A percentile compares a stretch with the other conserved stretches of the same genome.
These are phyloP conservation scores for Gnatocerus cornutus DNA, from an alignment of 2,888 invertebrate species.

Conservation along the genomic window DNA sequence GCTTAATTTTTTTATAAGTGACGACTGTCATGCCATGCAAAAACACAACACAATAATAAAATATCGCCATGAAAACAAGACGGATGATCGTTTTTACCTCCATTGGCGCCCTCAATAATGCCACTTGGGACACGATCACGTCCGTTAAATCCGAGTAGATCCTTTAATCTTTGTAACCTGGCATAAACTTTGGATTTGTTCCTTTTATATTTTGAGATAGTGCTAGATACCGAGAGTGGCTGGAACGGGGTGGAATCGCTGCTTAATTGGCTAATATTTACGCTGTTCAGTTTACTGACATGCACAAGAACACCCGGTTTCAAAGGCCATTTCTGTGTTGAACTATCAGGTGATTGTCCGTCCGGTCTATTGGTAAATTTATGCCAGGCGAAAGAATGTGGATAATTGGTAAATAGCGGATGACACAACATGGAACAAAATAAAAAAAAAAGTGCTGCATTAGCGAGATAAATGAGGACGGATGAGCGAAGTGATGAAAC, in stretches of 20 bases:
- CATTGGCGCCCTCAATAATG: slow-evolving; percentile 70
- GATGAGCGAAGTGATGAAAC: slow-evolving; percentile 17
- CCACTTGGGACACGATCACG: slow-evolving; percentile 70
- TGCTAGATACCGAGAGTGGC: slow-evolving; percentile 59
- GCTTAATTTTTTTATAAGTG: slow-evolving; percentile 83
- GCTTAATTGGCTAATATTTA: slow-evolving; percentile 67
- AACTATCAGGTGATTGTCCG: slow-evolving; percentile 68
- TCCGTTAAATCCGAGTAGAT: slow-evolving; percentile 64
- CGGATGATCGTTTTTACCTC: slow-evolving; percentile 70
- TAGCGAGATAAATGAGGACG: slow-evolving; percentile 53
- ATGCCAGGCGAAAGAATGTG: slow-evolving; percentile 52
- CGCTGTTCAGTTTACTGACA: slow-evolving; percentile 87
- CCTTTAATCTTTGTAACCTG: slow-evolving; percentile 66
- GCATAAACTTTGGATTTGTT: slow-evolving; percentile 67
- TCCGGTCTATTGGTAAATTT: slow-evolving; percentile 69
- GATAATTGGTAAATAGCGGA: slow-evolving; percentile 51
- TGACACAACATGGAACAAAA: slow-evolving; percentile 61
- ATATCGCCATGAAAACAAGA: slow-evolving; percentile 55
- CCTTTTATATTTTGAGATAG: slow-evolving; percentile 62
- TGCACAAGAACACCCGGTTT: slow-evolving; percentile 92
- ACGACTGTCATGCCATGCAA: slow-evolving; percentile 78
- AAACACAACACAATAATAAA: slow-evolving; percentile 54
- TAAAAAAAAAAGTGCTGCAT: slow-evolving; percentile 57
- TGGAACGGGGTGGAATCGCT: slow-evolving; percentile 60
- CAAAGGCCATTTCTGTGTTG: slow-evolving; percentile 83